Evolutionary conservation across 2,797 vertebrate species (phyloP).

Genomic region (Numenius phaeopus): DNA sequence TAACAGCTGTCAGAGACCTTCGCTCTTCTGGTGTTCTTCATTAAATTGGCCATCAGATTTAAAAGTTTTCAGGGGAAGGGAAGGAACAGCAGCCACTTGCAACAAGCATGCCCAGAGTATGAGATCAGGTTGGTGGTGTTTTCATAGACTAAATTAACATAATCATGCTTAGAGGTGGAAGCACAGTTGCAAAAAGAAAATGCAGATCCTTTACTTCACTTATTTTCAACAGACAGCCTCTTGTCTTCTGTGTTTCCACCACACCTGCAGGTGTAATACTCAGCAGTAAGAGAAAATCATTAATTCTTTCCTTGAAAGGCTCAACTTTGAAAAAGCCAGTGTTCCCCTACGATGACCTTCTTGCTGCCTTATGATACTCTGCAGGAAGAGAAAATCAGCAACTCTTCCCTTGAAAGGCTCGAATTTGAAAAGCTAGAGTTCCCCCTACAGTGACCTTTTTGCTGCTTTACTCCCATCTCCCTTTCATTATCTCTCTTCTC

Average conservation of each 20-base stretch:
- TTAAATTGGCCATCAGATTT: not conserved
- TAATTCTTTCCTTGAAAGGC: slow-evolving; percentile 53
- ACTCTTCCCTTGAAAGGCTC: slow-evolving; percentile 60
- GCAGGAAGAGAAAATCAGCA: slow-evolving; percentile 60
- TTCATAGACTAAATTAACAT: not conserved
- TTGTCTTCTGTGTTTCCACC: not conserved
- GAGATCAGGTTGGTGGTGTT: not conserved
- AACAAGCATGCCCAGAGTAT: not conserved
- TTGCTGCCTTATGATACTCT: slow-evolving; percentile 60
- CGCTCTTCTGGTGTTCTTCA: not conserved
- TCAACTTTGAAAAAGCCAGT: slow-evolving; percentile 20
- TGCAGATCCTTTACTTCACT: not conserved
- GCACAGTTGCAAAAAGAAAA: not conserved
- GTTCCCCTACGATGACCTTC: slow-evolving; percentile 30
- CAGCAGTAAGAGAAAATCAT: slow-evolving; percentile 32
- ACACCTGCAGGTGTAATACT: slow-evolving; percentile 3
- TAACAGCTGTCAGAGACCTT: not conserved
- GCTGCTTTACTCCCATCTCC: slow-evolving; percentile 36
- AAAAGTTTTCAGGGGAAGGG: not conserved
- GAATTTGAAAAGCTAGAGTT: slow-evolving; percentile 55
- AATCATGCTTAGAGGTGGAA: not conserved
- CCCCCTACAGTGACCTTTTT: slow-evolving; percentile 17
- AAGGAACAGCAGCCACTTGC: not conserved
- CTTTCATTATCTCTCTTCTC: slow-evolving; percentile 61
- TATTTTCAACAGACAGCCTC: not conserved